Conservation (phyloP, 2,797 vertebrate genomes). For the Coranthus polyacanthus region DNA sequence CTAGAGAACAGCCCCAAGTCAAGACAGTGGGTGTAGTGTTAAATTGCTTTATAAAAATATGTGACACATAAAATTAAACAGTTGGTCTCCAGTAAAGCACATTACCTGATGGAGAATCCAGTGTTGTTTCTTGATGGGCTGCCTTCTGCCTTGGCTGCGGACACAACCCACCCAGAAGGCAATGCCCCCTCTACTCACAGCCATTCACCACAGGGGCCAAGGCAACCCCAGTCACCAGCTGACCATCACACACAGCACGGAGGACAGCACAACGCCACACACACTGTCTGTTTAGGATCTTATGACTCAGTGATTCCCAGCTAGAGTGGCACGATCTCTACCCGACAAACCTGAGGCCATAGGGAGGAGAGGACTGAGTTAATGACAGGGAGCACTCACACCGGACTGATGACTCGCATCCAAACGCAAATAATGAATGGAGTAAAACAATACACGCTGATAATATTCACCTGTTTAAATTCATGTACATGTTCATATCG, state of each 20-base stretch:
- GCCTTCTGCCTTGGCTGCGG: constrained; percentile 72
- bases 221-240: constrained; percentile 64
- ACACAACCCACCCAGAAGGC: constrained; percentile 83
- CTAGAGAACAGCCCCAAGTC: too few species aligned
- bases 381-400: background rate
- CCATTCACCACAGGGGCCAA: constrained; percentile 81
- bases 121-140: constrained; percentile 59
- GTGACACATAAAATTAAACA: background rate
- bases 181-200: constrained; percentile 83
- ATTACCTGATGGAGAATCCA: constrained; percentile 79
- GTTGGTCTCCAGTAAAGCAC: background rate
- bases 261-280: constrained; percentile 15
- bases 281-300: background rate
- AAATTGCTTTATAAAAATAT: background rate
- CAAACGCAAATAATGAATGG: too few species aligned
- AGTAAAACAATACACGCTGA: background rate
- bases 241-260: constrained; percentile 62
- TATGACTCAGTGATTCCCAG: background rate
- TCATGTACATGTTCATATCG: too few species aligned
- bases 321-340: constrained; percentile 3
- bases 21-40: too few species aligned
- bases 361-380: constrained; percentile 11
- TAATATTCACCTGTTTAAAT: background rate
- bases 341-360: constrained; percentile 19
- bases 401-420: too few species aligned